Conservation (phyloP, 2,797 vertebrate species). For the Fistularia commersonii region DNA sequence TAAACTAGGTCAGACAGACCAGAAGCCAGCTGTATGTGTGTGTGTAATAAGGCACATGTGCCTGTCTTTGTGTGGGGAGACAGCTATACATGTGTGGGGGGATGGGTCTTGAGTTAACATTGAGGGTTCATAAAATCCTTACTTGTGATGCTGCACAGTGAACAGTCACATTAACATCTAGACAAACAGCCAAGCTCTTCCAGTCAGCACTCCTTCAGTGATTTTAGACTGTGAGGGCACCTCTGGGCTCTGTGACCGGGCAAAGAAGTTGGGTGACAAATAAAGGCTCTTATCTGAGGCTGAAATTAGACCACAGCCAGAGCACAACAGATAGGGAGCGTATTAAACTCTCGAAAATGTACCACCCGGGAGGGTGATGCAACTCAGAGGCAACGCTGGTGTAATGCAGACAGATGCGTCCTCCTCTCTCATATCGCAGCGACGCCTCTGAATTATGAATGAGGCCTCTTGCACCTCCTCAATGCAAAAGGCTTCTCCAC, state of each 20-base stretch:
- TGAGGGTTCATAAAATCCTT: constrained; percentile 55
- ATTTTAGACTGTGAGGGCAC: constrained; percentile 37
- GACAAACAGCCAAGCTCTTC: constrained; percentile 31
- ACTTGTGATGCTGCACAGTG: constrained; percentile 44
- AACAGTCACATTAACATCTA: constrained; percentile 32
- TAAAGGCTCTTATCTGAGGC: constrained; percentile 62
- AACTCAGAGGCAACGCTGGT: constrained; percentile 68
- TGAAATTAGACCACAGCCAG: constrained; percentile 69
- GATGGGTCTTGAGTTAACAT: constrained; percentile 46
- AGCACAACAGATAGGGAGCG: constrained; percentile 64
- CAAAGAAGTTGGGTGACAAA: constrained; percentile 58
- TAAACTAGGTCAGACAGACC: constrained; percentile 77
- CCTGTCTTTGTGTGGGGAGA: constrained; percentile 71
- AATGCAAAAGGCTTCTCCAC: constrained; percentile 41
- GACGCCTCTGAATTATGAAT: constrained; percentile 76
- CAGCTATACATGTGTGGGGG: constrained; percentile 52
- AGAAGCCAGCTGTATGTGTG: constrained; percentile 59
- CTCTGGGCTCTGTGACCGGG: constrained; percentile 39
- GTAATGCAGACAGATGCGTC: constrained; percentile 75
- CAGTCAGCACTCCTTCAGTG: constrained; percentile 36
- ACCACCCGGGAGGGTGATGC: constrained; percentile 73
- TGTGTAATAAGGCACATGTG: constrained; percentile 62
- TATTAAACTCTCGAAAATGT: constrained; percentile 65
- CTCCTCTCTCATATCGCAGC: constrained; percentile 66
- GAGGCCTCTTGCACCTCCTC: constrained; percentile 62